Evolutionary conservation across 2,113 vertebrate species (phyloP), one percentile per base, ranked within the genome.

Genomic region (Scytalopus superciliaris): DNA sequence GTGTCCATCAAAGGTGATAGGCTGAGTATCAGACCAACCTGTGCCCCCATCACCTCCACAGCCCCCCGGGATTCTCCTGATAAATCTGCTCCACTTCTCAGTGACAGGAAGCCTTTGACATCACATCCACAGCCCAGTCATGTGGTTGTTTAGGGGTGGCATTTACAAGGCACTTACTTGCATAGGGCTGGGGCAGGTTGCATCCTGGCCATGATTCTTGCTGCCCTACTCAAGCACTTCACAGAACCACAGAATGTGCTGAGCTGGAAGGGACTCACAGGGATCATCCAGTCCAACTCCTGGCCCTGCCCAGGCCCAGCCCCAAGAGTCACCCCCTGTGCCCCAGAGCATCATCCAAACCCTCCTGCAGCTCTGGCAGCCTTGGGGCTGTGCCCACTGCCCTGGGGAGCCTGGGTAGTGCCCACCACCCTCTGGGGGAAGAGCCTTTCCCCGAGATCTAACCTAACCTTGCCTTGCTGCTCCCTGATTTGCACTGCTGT

Each of bases 1-100:
- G 0, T 14, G n/a, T 24, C 68, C 1, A 0, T 25, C 30, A 42
- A 60, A 59, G 19, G 13, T n/a, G 42, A 30, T 2, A 33, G 30
- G 18, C 15, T 53, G n/a, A 75, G 25, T 0, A 2, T 17, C 30
- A 64, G 44, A 42, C 23, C 40, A 44, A 13, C 27, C 68, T 1
- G 0, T 23, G 35, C 8, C 9, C 16, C 18, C 40, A 35, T 44
- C 28, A 35, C 12, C 10, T 39, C 37, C 24, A 76, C 37, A 64
- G 18, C 6, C 15, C 15, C 57, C 31, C 40, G n/a, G 39, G 19
- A 50, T 55, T n/a, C n/a, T 59, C 44, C 53, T 62, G 39, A 4
- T 39, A 45, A 44, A 84, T 12, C n/a, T 39, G 39, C 44, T 72
- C 27, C 35, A 6, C 35, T 14, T 49, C 19, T 5, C 18, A 15